Conservation (phyloP, 2,888 invertebrate genomes). For the Diaphora mendica region DNA sequence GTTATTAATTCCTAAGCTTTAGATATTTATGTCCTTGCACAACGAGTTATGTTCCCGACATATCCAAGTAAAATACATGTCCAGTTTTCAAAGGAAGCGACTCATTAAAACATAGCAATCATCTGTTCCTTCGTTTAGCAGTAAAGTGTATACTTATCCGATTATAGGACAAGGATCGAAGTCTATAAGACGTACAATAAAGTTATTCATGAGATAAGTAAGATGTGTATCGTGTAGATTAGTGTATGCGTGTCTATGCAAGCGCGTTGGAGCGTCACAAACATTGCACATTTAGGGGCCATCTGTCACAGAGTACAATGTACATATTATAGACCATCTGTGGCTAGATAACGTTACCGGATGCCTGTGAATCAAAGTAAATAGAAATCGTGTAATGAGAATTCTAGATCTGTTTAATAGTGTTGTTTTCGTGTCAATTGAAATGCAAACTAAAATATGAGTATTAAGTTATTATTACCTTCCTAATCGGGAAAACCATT, state of each 20-base stretch:
- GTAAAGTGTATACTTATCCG: slow-evolving; percentile 19
- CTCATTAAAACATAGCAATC: slow-evolving; percentile 32
- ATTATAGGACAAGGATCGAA: slow-evolving; percentile 18
- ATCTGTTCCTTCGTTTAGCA: slow-evolving; percentile 21
- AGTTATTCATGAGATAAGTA: slow-evolving; percentile 24
- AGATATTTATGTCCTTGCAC: slow-evolving; percentile 29
- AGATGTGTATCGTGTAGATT: slow-evolving; percentile 33
- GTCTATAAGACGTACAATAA: slow-evolving; percentile 21
- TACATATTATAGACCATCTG: no score
- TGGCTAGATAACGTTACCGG: slow-evolving; percentile 17
- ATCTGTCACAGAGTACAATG: no score
- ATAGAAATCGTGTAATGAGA: slow-evolving; percentile 8
- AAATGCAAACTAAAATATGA: background rate
- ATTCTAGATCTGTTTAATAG: background rate
- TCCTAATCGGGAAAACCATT: background rate
- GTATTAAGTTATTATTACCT: background rate
- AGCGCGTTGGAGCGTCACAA: slow-evolving; percentile 34
- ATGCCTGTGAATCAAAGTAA: slow-evolving; percentile 18
- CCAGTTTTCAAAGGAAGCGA: slow-evolving; percentile 39
- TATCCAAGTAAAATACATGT: slow-evolving; percentile 32
- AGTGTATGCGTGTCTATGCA: slow-evolving; percentile 26
- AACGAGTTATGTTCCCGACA: slow-evolving; percentile 26
- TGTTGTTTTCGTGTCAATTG: background rate
- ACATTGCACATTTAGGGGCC: slow-evolving; percentile 25
- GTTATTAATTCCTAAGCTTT: slow-evolving; percentile 29